These are phyloP conservation scores for Exocentrus adspersus DNA, from an alignment of 2,888 invertebrate species.

Conservation along the genomic window DNA sequence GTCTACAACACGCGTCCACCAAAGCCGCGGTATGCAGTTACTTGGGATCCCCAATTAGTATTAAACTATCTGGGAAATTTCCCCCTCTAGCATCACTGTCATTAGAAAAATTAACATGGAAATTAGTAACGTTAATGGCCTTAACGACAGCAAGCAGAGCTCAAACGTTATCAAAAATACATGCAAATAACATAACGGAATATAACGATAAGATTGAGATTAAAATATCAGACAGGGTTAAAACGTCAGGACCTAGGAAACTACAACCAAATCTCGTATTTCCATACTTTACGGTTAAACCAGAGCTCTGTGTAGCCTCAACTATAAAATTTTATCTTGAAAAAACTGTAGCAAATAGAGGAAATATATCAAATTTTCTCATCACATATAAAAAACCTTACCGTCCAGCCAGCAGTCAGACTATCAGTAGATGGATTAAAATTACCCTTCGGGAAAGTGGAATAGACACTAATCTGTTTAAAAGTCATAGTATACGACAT, in stretches of 20 bases:
- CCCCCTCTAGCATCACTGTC: not conserved
- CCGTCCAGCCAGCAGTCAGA: conserved; percentile 11
- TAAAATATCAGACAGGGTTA: not conserved
- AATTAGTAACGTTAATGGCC: not conserved
- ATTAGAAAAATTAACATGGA: not conserved
- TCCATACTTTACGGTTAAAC: not conserved
- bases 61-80: not conserved
- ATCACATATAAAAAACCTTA: conserved; percentile 21
- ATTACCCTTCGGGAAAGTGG: conserved; percentile 15
- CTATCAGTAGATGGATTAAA: conserved; percentile 24
- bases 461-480: conserved; percentile 14
- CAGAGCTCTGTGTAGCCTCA: not conserved
- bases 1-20: not conserved
- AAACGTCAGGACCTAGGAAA: not conserved
- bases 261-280: not conserved
- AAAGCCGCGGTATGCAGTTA: not conserved
- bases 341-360: not conserved
- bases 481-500: conserved; percentile 21
- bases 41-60: not conserved
- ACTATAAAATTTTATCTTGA: not conserved
- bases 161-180: not conserved
- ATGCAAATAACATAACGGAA: not conserved
- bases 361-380: not conserved
- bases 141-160: not conserved
- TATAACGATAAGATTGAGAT: not conserved